Conservation (phyloP, 1,140 invertebrate genomes). For the Brachionus angularis region DNA sequence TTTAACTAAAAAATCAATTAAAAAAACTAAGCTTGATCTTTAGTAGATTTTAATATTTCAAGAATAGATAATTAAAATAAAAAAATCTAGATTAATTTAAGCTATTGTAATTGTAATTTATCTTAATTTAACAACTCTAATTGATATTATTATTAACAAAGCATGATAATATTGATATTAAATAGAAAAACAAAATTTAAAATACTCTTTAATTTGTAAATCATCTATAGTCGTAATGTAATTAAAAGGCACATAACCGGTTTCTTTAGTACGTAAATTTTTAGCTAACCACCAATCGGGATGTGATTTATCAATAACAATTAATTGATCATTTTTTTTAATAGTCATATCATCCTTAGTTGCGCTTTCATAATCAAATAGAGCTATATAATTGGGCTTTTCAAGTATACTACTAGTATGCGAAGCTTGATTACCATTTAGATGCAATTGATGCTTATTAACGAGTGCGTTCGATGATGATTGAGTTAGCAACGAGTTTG, state of each 20-base stretch:
- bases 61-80: too few species aligned
- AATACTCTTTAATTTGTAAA: conserved; percentile 36
- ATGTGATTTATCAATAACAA: conserved; percentile 18
- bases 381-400: conserved; percentile 42
- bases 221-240: conserved; percentile 43
- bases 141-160: too few species aligned
- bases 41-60: too few species aligned
- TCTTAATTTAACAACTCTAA: too few species aligned
- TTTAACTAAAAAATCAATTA: too few species aligned
- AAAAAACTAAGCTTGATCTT: too few species aligned
- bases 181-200: background rate
- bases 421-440: background rate
- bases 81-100: too few species aligned
- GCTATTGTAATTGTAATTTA: too few species aligned
- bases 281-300: conserved; percentile 39
- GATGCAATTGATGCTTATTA: background rate
- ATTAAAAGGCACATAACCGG: conserved; percentile 44
- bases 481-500: background rate
- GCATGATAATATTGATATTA: too few species aligned
- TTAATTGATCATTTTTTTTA: conserved; percentile 34
- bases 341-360: conserved; percentile 44
- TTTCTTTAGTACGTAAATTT: conserved; percentile 42
- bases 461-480: background rate
- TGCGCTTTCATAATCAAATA: conserved; percentile 41
- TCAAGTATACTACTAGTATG: background rate